Base-by-base conservation (phyloP, 2,113 vertebrate species). In the Sialia sialis region DNA sequence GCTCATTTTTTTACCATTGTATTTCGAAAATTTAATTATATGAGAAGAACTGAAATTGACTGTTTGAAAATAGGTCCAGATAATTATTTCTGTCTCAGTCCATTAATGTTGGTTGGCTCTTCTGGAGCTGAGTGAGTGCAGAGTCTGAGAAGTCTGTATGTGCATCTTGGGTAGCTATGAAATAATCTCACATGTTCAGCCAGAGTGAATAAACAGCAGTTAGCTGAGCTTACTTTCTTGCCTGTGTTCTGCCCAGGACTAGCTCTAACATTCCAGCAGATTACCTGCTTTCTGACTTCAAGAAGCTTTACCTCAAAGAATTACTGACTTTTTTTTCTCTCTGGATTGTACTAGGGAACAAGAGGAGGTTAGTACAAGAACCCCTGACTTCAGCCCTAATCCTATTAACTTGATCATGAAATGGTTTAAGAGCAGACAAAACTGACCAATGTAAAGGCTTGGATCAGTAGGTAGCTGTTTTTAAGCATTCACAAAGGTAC, bases 251-350 rank as follows among this genome's bases (percentile, higher is more conserved):
- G 79, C 66, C 87, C 72, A 81, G 84, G 67, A 55, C 79, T 81
- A 86, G 39, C 26, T 78, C 22, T 92, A 52, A 84, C 95, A 95
- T 84, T 96, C 75, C 89, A 94, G n/a, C 27, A 90, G 55, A 43
- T 84, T 17, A 89, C 52, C 19, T 91, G 81, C 66, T 87, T 84
- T 94, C 81, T 91, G 60, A 81, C 32, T 74, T 75, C 19, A 83
- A 64, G 80, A 75, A 78, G 39, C 46, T 87, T 95, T 89, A 64
- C 69, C 77, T 94, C 59, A 77, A 75, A 94, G 7, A 88, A 75
- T 49, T 83, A 58, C 0, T 75, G 30, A 4, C 27, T 51, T 48
- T 38, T 38, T 43, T 44, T 51, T 13, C 16, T 43, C 44, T 58
- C 52, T 46, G 62, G 43, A 63, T 58, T 89, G 25, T 51, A 44